Evolutionary conservation across 2,113 vertebrate species (phyloP), one percentile per base, ranked within the genome.

Genomic region (Microtus richardsoni): DNA sequence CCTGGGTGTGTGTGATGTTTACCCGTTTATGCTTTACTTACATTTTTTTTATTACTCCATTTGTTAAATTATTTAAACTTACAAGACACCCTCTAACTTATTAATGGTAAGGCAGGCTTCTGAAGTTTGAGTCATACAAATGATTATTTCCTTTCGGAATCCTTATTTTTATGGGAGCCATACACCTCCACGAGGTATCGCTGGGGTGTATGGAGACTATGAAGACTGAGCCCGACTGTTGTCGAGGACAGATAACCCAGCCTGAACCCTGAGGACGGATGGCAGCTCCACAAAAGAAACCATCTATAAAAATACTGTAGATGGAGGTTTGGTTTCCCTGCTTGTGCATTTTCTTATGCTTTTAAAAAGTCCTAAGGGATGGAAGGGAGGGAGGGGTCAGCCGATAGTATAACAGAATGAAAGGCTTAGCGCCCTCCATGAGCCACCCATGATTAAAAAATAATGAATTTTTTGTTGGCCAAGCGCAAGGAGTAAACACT

Each of bases 51-150:
- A 97, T 97, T 84, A 94, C 90, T 95, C 91, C 49, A 93, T 95
- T 95, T 95, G 95, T 95, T 97, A 93, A 98, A 96, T 98, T 97
- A 98, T 96, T 97, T 97, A 96, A 96, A 95, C 93, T 94, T 93
- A 95, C 70, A 89, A 89, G 95, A 58, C 96, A 95, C 95, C 92
- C 79, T 96, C 95, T 95, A 92, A 96, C 95, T 97, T 97, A 95
- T 91, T 97, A 92, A 88, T 94, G 84, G 68, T 77, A 92, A 96
- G 75, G 83, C 80, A 77, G 91, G 21, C 78, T 94, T 95, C 74
- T 92, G 88, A 94, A 97, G 93, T 91, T 74, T 83, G 73, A 93
- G 70, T 75, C 80, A 83, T 86, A 83, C 52, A 95, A 96, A 97
- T 95, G 91, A 87, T 88, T 49, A 77, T 89, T 97, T 96, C 77